Base-by-base conservation (phyloP, 2,113 vertebrate genomes). In the Alligator sinensis region DNA sequence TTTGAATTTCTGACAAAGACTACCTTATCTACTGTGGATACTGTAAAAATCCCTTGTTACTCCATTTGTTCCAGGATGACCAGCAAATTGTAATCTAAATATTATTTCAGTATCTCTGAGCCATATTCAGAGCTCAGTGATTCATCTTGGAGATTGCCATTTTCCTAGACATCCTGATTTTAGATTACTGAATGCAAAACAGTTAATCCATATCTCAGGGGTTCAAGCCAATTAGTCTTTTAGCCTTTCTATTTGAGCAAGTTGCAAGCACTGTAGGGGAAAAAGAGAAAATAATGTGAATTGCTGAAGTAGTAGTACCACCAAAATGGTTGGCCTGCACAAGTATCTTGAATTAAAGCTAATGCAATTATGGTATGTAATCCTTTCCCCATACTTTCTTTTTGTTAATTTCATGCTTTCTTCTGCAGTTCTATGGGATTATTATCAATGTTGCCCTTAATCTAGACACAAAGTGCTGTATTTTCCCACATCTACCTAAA, bases 11-110 rank as follows among this genome's bases (percentile, higher is more conserved):
- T 72, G 34, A 4, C 18, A 58, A 6, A 8, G 30, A 60, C 55
- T 77, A 77, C 4, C 2, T 82, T 57, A 11, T 0, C 0, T 75
- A 38, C 47, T n/a, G 3, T 8, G 11, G 3, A 1, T 13, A 28
- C 64, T 70, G 61, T 54, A 59, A 66, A 80, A 78, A 74, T 9
- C 3, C 17, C 68, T 11, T 27, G 28, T 64, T 5, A 57, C 14
- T 19, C 34, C 9, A 2, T 54, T 68, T 11, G 11, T 27, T 13
- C 72, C 5, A 77, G 47, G 27, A 34, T 72, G 6, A 84, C 28
- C 7, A 54, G n/a, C 47, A 84, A 87, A 80, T 86, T 27, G 18
- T 28, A 80, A 47, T 34, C 24, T 34, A n/a, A 30, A 77, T 54
- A 27, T 54, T 89, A 10, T 10, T 77, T 72, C 2, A 1, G 5